phyloP scores from a whole-genome alignment of 2,113 vertebrate genomes.

The Sinocyclocheilus grahami region DNA sequence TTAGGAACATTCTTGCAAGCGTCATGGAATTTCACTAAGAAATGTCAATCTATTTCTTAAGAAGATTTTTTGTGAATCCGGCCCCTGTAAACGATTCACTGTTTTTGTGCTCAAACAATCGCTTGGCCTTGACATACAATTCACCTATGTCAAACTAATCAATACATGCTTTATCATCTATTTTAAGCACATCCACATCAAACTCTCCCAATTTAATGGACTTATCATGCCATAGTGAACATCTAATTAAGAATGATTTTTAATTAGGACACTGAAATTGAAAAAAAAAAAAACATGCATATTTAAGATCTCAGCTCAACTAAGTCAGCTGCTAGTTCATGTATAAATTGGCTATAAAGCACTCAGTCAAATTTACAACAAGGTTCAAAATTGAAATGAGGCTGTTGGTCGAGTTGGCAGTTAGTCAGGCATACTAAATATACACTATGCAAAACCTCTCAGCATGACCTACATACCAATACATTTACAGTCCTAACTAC shows the following conservation, averaged over 20 bases:
- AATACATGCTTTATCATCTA: background rate
- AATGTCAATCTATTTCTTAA: too few relatives aligned
- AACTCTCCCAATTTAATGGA: background rate
- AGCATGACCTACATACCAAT: constrained; percentile 35
- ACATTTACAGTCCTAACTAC: background rate
- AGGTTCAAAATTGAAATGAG: constrained; percentile 20
- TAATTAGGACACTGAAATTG: background rate
- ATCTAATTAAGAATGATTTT: background rate
- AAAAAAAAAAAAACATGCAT: background rate
- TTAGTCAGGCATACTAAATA: constrained; percentile 28
- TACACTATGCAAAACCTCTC: constrained; percentile 32
- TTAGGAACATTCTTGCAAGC: too few relatives aligned
- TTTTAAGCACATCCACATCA: background rate
- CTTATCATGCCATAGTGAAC: background rate
- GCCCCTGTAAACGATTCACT: background rate
- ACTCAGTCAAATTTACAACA: constrained; percentile 29
- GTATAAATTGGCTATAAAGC: constrained; percentile 11
- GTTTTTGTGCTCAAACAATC: background rate
- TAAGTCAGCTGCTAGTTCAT: background rate
- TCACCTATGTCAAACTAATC: background rate
- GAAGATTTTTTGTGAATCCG: background rate
- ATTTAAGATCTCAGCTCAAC: background rate
- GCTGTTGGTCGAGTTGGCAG: background rate
- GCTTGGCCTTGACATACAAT: background rate
- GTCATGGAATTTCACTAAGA: too few relatives aligned